A percentile compares a stretch with the other conserved stretches of the same genome.
Evolutionary conservation across 2,888 invertebrate species (phyloP).

Genomic region (Unio delphinus): DNA sequence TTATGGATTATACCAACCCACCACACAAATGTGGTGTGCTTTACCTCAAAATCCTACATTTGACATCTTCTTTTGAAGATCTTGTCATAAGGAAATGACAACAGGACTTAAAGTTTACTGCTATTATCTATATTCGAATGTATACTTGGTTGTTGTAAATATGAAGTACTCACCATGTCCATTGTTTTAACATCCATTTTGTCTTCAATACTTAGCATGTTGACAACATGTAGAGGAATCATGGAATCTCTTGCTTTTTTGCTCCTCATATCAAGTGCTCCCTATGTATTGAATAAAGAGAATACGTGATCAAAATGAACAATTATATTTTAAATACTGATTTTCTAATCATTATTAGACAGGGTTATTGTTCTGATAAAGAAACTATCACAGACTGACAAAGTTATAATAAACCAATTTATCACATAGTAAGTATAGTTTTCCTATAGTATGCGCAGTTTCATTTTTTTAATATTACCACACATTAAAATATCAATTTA

Average conservation of each 20-base stretch:
- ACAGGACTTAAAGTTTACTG: too few species aligned
- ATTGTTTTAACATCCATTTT: conserved; percentile 55
- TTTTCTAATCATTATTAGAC: too few species aligned
- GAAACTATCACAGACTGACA: too few species aligned
- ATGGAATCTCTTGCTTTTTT: conserved; percentile 64
- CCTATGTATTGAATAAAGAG: conserved; percentile 39
- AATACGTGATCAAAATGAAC: background rate
- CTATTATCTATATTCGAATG: too few species aligned
- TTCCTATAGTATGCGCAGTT: too few species aligned
- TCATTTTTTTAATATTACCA: too few species aligned
- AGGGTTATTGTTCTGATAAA: too few species aligned
- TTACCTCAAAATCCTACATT: background rate
- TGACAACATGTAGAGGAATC: conserved; percentile 62
- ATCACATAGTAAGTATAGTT: background rate
- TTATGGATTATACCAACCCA: too few species aligned
- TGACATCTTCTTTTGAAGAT: too few species aligned
- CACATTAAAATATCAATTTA: too few species aligned
- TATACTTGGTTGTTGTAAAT: background rate
- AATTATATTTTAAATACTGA: background rate
- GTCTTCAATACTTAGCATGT: conserved; percentile 56
- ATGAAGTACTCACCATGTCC: conserved; percentile 41
- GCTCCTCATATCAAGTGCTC: conserved; percentile 65
- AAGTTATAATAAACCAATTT: background rate
- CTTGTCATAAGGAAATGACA: too few species aligned
- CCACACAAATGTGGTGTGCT: background rate